A percentile compares a stretch with the other conserved stretches of the same genome.
Conservation (phyloP, 2,888 invertebrate species). For the Euphydryas editha region DNA sequence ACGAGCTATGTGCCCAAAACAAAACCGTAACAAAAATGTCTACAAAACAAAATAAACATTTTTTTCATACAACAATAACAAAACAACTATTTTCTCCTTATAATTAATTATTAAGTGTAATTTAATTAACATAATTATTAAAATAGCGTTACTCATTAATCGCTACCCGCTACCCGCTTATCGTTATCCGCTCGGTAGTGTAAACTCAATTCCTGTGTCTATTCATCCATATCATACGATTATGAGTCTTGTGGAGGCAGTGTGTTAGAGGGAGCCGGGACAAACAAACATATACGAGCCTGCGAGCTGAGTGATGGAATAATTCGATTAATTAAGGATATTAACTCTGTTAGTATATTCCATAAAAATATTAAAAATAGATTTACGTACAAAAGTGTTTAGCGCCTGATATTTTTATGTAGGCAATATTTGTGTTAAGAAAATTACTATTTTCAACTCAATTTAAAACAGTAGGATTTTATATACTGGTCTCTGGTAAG, state of each 20-base stretch:
- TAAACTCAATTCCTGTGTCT: background rate
- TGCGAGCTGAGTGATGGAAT: constrained; percentile 6
- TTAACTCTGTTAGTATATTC: background rate
- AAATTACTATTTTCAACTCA: background rate
- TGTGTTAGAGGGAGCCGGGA: constrained; percentile 18
- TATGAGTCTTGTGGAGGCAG: constrained; percentile 18
- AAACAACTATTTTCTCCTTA: no score
- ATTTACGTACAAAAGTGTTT: background rate
- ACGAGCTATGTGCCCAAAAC: no score
- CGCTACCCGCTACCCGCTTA: background rate
- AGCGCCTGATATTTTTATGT: background rate
- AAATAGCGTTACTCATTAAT: no score
- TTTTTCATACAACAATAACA: no score
- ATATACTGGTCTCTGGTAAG: no score
- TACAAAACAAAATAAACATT: no score
- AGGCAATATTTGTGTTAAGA: background rate
- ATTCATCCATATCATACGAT: constrained; percentile 28
- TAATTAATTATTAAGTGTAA: no score
- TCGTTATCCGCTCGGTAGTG: constrained; percentile 41
- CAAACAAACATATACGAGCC: constrained; percentile 14
- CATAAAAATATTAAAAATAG: background rate
- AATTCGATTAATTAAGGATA: constrained; percentile 6
- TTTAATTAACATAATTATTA: no score
- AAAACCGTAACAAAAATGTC: no score
- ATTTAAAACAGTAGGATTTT: no score